phyloP scores from a whole-genome alignment of 2,888 invertebrate species.

The Troides oblongomaculatus region DNA sequence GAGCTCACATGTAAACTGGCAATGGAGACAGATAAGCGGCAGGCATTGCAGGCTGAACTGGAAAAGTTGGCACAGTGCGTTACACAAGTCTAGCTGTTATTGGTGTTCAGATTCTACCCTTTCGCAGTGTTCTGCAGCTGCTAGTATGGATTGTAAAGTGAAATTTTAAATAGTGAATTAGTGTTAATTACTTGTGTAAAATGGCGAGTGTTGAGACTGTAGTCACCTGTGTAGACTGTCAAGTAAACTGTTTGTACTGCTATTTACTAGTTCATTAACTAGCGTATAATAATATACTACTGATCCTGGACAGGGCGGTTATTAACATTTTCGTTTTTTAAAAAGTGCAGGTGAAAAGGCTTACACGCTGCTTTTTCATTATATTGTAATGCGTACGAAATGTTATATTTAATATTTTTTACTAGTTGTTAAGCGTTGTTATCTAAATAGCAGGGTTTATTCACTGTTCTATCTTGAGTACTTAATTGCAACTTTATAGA shows the following conservation, averaged over 20 bases:
- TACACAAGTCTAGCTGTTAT: constrained; percentile 82
- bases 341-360: constrained; percentile 47
- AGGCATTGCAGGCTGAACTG: constrained; percentile 82
- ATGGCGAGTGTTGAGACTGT: background rate
- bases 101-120: background rate
- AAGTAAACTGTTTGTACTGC: constrained; percentile 8
- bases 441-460: constrained; percentile 31
- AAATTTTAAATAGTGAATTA: constrained; percentile 24
- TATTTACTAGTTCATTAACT: constrained; percentile 16
- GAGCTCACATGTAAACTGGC: constrained; percentile 82
- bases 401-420: constrained; percentile 33
- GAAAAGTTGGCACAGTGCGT: constrained; percentile 86
- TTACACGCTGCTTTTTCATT: constrained; percentile 43
- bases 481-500: constrained; percentile 29
- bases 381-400: constrained; percentile 35
- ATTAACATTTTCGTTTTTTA: constrained; percentile 44
- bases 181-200: constrained; percentile 14
- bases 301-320: constrained; percentile 5
- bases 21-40: constrained; percentile 82
- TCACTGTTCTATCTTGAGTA: constrained; percentile 26
- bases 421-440: constrained; percentile 31
- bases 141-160: constrained; percentile 17
- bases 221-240: background rate
- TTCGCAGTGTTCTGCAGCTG: background rate
- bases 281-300: constrained; percentile 5